phyloP scores from a whole-genome alignment of 1,140 invertebrate species.

The Tetramorium alpestre region DNA sequence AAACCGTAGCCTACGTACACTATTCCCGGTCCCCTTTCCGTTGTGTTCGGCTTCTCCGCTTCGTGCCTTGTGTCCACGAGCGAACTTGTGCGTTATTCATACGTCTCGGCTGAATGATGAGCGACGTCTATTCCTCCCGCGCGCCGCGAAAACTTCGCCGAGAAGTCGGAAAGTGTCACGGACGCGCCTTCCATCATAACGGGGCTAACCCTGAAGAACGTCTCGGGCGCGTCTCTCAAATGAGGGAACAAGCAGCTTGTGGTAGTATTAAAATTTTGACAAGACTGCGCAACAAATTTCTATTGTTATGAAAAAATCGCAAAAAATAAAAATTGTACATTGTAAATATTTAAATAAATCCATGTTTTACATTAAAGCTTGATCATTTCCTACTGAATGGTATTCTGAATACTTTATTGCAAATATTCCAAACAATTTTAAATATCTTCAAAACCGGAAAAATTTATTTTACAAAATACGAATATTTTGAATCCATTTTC shows the following conservation, averaged over 20 bases:
- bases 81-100: constrained; percentile 80
- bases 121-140: constrained; percentile 60
- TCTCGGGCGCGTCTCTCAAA: neutral
- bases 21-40: neutral
- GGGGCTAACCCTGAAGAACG: constrained; percentile 18
- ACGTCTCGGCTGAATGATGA: constrained; percentile 78
- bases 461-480: neutral
- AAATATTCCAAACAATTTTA: neutral
- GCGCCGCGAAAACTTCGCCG: constrained; percentile 50
- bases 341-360: neutral
- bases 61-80: constrained; percentile 56
- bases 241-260: neutral
- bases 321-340: neutral
- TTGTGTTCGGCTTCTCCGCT: constrained; percentile 20
- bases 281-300: neutral
- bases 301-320: neutral
- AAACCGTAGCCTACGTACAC: constrained; percentile 62
- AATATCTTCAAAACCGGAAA: neutral
- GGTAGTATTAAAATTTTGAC: constrained; percentile 7
- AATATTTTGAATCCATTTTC: neutral
- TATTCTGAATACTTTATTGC: too few relatives aligned
- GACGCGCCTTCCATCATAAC: constrained; percentile 29
- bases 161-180: constrained; percentile 56
- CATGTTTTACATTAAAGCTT: neutral
- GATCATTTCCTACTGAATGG: neutral